Evolutionary conservation across 2,888 invertebrate genomes (phyloP).

Genomic region (Eupeodes latifasciatus): DNA sequence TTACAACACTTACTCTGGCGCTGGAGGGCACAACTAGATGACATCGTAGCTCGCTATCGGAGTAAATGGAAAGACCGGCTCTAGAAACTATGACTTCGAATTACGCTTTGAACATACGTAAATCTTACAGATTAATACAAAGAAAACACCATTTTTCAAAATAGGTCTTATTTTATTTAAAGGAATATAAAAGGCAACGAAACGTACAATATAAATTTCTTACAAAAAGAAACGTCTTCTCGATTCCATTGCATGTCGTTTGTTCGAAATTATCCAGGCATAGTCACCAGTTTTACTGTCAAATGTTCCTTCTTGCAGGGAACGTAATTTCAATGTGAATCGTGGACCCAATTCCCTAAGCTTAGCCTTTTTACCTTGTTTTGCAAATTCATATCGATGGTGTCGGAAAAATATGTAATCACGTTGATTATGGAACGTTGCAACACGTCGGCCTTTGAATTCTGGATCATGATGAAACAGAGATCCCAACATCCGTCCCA

Average conservation of each 20-base stretch:
- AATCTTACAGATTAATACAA: background rate
- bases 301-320: constrained; percentile 98
- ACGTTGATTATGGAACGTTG: constrained; percentile 99
- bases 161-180: constrained; percentile 51
- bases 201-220: constrained; percentile 48
- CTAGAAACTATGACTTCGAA: no score
- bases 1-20: no score
- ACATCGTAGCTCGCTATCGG: no score
- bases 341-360: constrained; percentile 98
- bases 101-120: no score
- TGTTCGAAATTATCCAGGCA: constrained; percentile 96
- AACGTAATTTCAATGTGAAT: constrained; percentile 96
- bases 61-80: no score
- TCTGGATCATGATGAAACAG: constrained; percentile 98
- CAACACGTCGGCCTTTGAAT: constrained; percentile 95
- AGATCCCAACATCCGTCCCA: constrained; percentile 96
- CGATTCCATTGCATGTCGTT: constrained; percentile 97
- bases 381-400: constrained; percentile 97
- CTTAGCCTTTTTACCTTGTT: constrained; percentile 89
- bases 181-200: constrained; percentile 19
- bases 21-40: no score
- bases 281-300: constrained; percentile 98
- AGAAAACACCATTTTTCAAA: background rate
- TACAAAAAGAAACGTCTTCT: constrained; percentile 97
- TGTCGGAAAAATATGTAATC: constrained; percentile 99